These are phyloP conservation scores for Apolygus lucorum DNA, from an alignment of 1,140 invertebrate genomes.

Conservation along the genomic window DNA sequence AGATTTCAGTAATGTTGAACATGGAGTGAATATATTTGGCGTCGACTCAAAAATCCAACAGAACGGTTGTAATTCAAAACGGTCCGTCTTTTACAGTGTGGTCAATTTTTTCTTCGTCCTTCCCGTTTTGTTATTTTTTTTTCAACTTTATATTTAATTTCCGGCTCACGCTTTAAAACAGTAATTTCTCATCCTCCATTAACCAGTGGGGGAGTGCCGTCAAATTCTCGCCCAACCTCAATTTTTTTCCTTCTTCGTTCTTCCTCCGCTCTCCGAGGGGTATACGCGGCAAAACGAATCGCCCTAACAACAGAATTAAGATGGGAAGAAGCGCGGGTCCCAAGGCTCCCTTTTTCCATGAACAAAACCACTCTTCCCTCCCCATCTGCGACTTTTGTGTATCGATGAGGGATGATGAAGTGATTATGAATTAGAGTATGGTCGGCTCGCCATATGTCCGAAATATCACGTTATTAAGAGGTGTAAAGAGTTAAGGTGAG, in stretches of 20 bases:
- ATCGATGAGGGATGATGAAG: too few relatives aligned
- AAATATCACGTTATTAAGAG: too few relatives aligned
- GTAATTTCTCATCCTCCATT: slow-evolving; percentile 10
- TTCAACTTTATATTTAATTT: not conserved
- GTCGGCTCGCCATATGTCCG: too few relatives aligned
- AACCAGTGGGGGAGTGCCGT: not conserved
- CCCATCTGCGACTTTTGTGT: too few relatives aligned
- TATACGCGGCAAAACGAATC: slow-evolving; percentile 9
- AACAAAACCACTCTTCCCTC: not conserved
- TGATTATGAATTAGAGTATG: too few relatives aligned
- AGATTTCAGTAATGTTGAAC: too few relatives aligned
- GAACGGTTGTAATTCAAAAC: too few relatives aligned
- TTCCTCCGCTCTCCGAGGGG: not conserved
- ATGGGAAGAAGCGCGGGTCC: not conserved
- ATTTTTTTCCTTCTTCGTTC: not conserved
- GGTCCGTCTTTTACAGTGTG: too few relatives aligned
- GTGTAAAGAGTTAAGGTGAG: too few relatives aligned
- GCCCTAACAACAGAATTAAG: slow-evolving; percentile 14
- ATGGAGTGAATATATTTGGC: too few relatives aligned
- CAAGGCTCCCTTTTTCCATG: not conserved
- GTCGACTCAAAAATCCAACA: too few relatives aligned
- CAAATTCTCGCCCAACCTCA: slow-evolving; percentile 3
- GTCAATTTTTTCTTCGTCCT: not conserved
- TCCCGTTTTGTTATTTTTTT: not conserved
- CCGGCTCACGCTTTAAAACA: slow-evolving; percentile 14